These are phyloP conservation scores for Drosophila diplacantha DNA, from an alignment of 2,888 invertebrate genomes.

Conservation along the genomic window DNA sequence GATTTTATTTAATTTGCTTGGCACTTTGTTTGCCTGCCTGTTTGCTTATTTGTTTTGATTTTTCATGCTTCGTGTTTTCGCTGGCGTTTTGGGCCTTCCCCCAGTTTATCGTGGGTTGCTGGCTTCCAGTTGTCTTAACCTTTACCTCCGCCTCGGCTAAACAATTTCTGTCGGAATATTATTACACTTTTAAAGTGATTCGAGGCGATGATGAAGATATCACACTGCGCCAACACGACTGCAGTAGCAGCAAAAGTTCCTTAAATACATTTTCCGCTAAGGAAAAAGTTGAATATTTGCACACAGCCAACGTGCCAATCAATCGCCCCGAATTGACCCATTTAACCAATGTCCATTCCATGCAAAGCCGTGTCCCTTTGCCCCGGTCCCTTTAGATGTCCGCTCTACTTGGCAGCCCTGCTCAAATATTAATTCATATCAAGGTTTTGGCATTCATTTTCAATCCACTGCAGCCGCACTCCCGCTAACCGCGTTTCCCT, in stretches of 20 bases:
- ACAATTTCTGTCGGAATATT: constrained; percentile 3
- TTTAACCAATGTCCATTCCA: constrained; percentile 42
- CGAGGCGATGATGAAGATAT: constrained; percentile 6
- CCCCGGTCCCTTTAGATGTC: constrained; percentile 27
- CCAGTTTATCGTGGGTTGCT: constrained; percentile 20
- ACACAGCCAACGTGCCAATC: constrained; percentile 17
- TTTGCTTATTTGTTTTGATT: constrained; percentile 67
- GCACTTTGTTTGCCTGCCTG: constrained; percentile 55
- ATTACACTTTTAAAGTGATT: constrained; percentile 4
- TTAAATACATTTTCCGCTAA: constrained; percentile 12
- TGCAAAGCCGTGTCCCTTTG: constrained; percentile 28
- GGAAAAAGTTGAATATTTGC: constrained; percentile 21
- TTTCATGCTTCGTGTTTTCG: constrained; percentile 46
- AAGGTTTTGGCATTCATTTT: constrained; percentile 66
- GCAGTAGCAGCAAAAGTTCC: not conserved
- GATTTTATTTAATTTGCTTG: constrained; percentile 64
- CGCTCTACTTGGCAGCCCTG: constrained; percentile 47
- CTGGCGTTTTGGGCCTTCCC: constrained; percentile 25
- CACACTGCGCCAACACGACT: not conserved
- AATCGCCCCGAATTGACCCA: constrained; percentile 42
- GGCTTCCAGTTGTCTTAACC: constrained; percentile 25
- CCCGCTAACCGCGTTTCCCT: constrained; percentile 15
- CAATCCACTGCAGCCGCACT: constrained; percentile 34
- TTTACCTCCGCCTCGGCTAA: constrained; percentile 13
- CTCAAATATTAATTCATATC: constrained; percentile 73